Evolutionary conservation across 1,140 invertebrate species (phyloP).

Genomic region (Globodera ellingtonae): DNA sequence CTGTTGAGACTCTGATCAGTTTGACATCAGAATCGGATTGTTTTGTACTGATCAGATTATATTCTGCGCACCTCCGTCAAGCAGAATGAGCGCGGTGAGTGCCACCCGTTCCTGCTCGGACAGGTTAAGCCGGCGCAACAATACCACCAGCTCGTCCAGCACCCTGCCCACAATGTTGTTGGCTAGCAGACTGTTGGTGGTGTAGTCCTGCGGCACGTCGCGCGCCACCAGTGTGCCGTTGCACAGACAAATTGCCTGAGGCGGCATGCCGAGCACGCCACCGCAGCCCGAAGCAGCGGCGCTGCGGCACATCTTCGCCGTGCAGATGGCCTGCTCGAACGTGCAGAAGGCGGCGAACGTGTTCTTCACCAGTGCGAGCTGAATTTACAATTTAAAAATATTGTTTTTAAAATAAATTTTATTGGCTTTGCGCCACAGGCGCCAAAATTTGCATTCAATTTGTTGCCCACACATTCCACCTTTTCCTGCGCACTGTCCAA

Average conservation of each 20-base stretch:
- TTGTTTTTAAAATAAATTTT: neutral
- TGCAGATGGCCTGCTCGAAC: constrained; percentile 56
- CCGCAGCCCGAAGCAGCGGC: no score
- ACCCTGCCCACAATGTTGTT: constrained; percentile 53
- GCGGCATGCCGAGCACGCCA: neutral
- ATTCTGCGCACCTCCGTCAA: constrained; percentile 40
- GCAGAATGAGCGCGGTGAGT: constrained; percentile 48
- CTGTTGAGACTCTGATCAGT: no score
- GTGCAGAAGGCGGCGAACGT: constrained; percentile 59
- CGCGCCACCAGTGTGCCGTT: constrained; percentile 48
- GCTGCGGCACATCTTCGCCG: constrained; percentile 32
- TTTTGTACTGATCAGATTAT: neutral
- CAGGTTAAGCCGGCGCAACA: constrained; percentile 46
- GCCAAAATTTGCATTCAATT: neutral
- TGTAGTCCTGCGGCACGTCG: constrained; percentile 38
- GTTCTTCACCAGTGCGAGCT: constrained; percentile 53
- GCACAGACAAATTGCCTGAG: constrained; percentile 41
- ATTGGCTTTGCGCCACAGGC: neutral
- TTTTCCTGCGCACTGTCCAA: constrained; percentile 50
- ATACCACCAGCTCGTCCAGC: constrained; percentile 50
- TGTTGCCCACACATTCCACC: constrained; percentile 25
- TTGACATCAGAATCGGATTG: neutral
- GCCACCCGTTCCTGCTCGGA: constrained; percentile 45
- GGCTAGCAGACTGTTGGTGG: constrained; percentile 39
- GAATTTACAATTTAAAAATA: neutral